A percentile compares a stretch with the other conserved stretches of the same genome.
Evolutionary conservation across 1,140 invertebrate genomes (phyloP).

Genomic region (Halictus rubicundus): DNA sequence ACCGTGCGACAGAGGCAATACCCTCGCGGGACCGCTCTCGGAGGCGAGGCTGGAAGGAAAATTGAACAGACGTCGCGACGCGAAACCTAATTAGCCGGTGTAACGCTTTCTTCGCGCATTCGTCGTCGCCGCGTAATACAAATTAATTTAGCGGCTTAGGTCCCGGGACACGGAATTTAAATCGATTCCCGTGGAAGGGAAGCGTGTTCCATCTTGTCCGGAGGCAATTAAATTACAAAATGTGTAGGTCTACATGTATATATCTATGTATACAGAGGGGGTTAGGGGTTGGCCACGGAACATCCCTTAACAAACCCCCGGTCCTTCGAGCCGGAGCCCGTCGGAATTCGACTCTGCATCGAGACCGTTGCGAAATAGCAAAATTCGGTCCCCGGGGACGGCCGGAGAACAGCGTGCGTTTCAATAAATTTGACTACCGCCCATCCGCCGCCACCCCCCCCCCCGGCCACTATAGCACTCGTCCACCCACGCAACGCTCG

Average conservation of each 20-base stretch:
- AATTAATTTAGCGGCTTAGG: conserved; percentile 34
- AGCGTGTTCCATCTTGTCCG: conserved; percentile 26
- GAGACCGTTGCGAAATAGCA: conserved; percentile 54
- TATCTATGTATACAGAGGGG: conserved; percentile 7
- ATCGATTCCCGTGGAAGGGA: conserved; percentile 24
- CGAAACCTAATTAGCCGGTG: conserved; percentile 15
- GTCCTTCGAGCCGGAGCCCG: conserved; percentile 40
- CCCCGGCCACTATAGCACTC: conserved; percentile 34
- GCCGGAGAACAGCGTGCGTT: conserved; percentile 64
- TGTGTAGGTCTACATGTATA: conserved; percentile 8
- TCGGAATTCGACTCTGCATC: conserved; percentile 55
- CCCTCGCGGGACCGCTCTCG: neutral
- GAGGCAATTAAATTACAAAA: conserved; percentile 43
- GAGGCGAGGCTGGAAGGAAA: neutral
- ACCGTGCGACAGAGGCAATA: neutral
- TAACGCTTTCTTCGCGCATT: conserved; percentile 18
- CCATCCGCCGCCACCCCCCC: conserved; percentile 28
- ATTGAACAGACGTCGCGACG: conserved; percentile 6
- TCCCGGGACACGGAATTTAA: conserved; percentile 25
- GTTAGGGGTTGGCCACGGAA: conserved; percentile 20
- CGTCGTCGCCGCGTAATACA: neutral
- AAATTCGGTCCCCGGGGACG: conserved; percentile 63
- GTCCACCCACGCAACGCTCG: conserved; percentile 12
- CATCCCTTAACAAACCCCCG: conserved; percentile 44
- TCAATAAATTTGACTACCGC: conserved; percentile 75